Base-by-base conservation (phyloP, 2,113 vertebrate species). In the Perca fluviatilis region DNA sequence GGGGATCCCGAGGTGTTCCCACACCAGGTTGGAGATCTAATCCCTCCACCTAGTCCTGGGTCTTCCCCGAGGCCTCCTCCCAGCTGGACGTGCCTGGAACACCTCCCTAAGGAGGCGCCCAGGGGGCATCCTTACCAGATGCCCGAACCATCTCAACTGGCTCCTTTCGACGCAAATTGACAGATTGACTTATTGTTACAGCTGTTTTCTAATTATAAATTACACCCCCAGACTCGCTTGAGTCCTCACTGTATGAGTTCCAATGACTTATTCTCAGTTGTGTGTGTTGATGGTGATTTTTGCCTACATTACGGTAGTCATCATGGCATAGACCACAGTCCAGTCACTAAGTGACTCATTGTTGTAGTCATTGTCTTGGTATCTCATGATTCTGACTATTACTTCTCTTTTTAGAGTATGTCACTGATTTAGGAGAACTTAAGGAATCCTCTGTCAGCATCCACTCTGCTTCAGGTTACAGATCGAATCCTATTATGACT, bases 311-410 rank as follows among this genome's bases (percentile, higher is more conserved):
- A 46, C 15, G 3, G 66, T 58, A 58, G 62, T 83, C 16, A 46
- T 7, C 16, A 46, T 7, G 1, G 5, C 1, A 6, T 23, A 65
- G 51, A 62, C 82, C 63, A 30, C 14, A 71, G 66, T 53, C 67
- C 58, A 74, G 54, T 77, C 63, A 72, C 63, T 8, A 25, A 43
- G 12, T 79, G 86, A 88, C 23, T 86, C 58, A 88, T 14, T 30
- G 74, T 69, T 57, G 27, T 50, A 30, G 30, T 88, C 61, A 75
- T 69, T 60, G 36, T 57, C 21, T 50, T 78, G 56, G 51, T 61
- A 65, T 86, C 82, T 86, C 47, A 63, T 87, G 85, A 86, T 67
- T 57, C 21, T 79, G 78, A 77, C 14, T 57, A 56, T 6, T 56
- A 23, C 66, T 85, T 80, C 74, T 70, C 51, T 67, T 0, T 86